These are phyloP conservation scores for Echiichthys vipera DNA, from an alignment of 2,797 vertebrate species.

Conservation along the genomic window DNA sequence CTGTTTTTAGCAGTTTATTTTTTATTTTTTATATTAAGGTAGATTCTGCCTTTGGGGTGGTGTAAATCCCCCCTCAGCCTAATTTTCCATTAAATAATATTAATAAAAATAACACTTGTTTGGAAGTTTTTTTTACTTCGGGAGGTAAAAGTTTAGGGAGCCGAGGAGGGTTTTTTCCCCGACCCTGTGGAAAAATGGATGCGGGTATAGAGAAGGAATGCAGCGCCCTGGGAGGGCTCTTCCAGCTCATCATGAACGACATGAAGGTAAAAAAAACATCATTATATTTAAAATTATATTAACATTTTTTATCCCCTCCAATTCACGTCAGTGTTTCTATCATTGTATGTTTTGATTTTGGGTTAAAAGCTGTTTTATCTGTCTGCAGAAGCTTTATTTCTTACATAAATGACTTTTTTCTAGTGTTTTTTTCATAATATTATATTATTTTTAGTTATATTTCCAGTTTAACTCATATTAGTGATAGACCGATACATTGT, in stretches of 20 bases:
- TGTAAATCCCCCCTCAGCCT: neutral
- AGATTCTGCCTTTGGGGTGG: constrained; percentile 63
- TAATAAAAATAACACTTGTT: too few species aligned
- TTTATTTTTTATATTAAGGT: constrained; percentile 35
- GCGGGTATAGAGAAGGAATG: constrained; percentile 90
- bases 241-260: constrained; percentile 90
- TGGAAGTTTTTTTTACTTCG: constrained; percentile 21
- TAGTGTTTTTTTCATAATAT: too few species aligned
- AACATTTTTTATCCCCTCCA: too few species aligned
- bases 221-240: constrained; percentile 89
- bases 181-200: constrained; percentile 85
- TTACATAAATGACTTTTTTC: too few species aligned
- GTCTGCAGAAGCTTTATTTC: too few species aligned
- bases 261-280: constrained; percentile 85
- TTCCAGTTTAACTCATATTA: too few species aligned
- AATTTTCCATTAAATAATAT: neutral
- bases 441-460: too few species aligned
- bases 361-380: too few species aligned
- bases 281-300: too few species aligned
- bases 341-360: too few species aligned
- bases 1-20: constrained; percentile 10
- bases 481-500: too few species aligned
- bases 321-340: too few species aligned
- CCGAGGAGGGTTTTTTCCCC: constrained; percentile 63
- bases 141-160: constrained; percentile 50